Evolutionary conservation across 2,888 invertebrate species (phyloP).

Genomic region (Calameuta filiformis): DNA sequence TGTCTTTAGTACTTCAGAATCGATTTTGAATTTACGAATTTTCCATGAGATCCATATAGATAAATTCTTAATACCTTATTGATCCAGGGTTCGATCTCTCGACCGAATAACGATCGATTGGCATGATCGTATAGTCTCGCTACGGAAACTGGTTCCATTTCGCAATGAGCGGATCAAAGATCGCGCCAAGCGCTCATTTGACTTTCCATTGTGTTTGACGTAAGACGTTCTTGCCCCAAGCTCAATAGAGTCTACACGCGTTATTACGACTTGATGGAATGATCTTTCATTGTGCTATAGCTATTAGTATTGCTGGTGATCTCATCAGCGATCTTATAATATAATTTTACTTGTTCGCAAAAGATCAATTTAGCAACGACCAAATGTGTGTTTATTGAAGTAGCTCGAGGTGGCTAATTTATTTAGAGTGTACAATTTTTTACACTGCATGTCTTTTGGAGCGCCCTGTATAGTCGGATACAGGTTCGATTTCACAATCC

Average conservation of each 20-base stretch:
- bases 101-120: background rate
- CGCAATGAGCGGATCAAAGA: slow-evolving; percentile 25
- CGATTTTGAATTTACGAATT: background rate
- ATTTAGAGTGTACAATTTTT: background rate
- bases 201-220: slow-evolving; percentile 28
- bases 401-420: background rate
- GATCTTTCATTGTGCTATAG: background rate
- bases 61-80: background rate
- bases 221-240: slow-evolving; percentile 6
- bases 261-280: background rate
- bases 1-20: background rate
- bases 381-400: background rate
- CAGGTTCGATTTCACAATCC: slow-evolving; percentile 36
- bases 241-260: background rate
- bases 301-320: background rate
- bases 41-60: background rate
- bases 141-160: slow-evolving; percentile 27
- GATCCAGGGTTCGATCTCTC: background rate
- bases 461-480: slow-evolving; percentile 20
- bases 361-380: background rate
- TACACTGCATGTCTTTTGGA: slow-evolving; percentile 17
- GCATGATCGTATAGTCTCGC: background rate
- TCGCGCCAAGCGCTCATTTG: slow-evolving; percentile 26
- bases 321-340: background rate
- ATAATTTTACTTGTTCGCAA: background rate